These are phyloP conservation scores for Cyrtorhinus lividipennis DNA, from an alignment of 1,140 invertebrate genomes.

Conservation along the genomic window DNA sequence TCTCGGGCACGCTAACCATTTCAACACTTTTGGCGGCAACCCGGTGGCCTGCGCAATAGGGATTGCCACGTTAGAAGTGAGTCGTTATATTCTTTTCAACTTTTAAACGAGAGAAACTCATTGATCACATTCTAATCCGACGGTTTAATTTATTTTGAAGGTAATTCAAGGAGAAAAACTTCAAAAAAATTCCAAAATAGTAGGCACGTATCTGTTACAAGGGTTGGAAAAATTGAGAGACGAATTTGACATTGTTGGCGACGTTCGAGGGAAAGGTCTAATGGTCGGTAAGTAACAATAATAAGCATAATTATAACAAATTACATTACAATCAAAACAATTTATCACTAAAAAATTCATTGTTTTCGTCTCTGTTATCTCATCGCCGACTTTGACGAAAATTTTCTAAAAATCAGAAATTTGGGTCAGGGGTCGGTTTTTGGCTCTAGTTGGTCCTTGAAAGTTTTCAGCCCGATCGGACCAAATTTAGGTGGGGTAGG, in stretches of 20 bases:
- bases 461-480: too few species aligned
- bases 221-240: constrained; percentile 56
- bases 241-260: constrained; percentile 62
- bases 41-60: constrained; percentile 78
- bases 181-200: constrained; percentile 46
- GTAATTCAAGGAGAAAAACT: constrained; percentile 82
- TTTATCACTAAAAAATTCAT: too few species aligned
- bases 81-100: neutral
- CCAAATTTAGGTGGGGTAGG: too few species aligned
- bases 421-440: too few species aligned
- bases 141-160: constrained; percentile 36
- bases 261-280: constrained; percentile 92
- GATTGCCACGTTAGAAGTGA: constrained; percentile 73
- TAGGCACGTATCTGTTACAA: constrained; percentile 72
- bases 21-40: constrained; percentile 95
- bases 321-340: too few species aligned
- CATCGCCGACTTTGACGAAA: too few species aligned
- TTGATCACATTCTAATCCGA: neutral
- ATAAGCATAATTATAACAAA: too few species aligned
- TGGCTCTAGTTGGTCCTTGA: too few species aligned
- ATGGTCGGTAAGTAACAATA: constrained; percentile 50
- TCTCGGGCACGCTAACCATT: constrained; percentile 63
- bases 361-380: too few species aligned
- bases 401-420: too few species aligned
- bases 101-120: neutral